A percentile compares a stretch with the other conserved stretches of the same genome.
Evolutionary conservation across 2,888 invertebrate genomes (phyloP).

Genomic region (Hymenopus coronatus): DNA sequence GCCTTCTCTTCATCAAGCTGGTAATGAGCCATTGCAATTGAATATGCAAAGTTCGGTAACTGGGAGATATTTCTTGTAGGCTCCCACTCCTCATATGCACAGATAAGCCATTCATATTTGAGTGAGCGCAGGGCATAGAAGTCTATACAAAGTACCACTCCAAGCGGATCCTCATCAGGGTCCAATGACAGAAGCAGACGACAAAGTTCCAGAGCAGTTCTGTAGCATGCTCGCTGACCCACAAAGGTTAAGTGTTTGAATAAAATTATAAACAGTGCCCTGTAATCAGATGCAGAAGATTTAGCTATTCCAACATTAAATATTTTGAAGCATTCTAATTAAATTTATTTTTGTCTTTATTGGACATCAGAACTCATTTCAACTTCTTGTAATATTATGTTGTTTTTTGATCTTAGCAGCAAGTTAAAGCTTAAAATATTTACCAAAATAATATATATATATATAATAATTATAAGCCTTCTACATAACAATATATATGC

Average conservation of each 20-base stretch:
- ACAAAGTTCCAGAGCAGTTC: slow-evolving; percentile 84
- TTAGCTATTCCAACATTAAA: too few species aligned
- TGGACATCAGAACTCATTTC: too few species aligned
- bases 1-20: slow-evolving; percentile 51
- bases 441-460: too few species aligned
- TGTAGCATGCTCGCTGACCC: slow-evolving; percentile 75
- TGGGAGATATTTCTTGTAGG: slow-evolving; percentile 66
- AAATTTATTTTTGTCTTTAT: too few species aligned
- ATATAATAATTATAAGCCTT: too few species aligned
- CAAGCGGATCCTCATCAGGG: slow-evolving; percentile 72
- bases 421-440: too few species aligned
- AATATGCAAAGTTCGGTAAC: slow-evolving; percentile 85
- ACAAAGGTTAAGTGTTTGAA: slow-evolving; percentile 78
- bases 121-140: slow-evolving; percentile 70
- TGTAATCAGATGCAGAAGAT: slow-evolving; percentile 42
- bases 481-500: too few species aligned
- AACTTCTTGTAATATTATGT: too few species aligned
- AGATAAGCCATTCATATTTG: slow-evolving; percentile 68
- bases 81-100: slow-evolving; percentile 55
- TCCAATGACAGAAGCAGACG: slow-evolving; percentile 77
- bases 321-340: too few species aligned
- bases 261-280: slow-evolving; percentile 73
- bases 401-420: too few species aligned
- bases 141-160: slow-evolving; percentile 73
- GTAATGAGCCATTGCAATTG: slow-evolving; percentile 71